These are phyloP conservation scores for Hirtodrosophila trivittata DNA, from an alignment of 2,888 invertebrate species.

Conservation along the genomic window DNA sequence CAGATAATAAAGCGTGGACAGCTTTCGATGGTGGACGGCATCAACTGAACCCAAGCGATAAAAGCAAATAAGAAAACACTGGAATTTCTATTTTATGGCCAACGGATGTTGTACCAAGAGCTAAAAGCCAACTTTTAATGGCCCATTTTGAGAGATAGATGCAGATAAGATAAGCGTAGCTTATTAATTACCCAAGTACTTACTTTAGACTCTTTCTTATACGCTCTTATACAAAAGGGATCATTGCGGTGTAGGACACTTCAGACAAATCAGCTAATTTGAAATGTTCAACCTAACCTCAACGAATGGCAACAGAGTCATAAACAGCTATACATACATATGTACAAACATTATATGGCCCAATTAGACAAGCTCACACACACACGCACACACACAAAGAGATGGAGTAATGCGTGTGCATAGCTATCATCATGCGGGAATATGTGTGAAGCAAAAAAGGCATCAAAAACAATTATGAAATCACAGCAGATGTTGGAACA, in stretches of 20 bases:
- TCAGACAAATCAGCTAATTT: conserved; percentile 11
- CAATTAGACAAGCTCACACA: conserved; percentile 64
- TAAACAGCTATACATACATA: conserved; percentile 29
- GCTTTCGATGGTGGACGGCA: conserved; percentile 33
- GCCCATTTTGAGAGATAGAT: conserved; percentile 47
- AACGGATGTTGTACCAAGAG: conserved; percentile 49
- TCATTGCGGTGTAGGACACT: no score
- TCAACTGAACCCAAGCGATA: conserved; percentile 16
- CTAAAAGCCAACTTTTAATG: conserved; percentile 49
- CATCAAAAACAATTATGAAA: conserved; percentile 76
- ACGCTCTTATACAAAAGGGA: conserved; percentile 3
- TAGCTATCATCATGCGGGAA: conserved; percentile 38
- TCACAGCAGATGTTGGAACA: conserved; percentile 77
- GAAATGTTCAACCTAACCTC: conserved; percentile 21
- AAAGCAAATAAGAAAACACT: conserved; percentile 15
- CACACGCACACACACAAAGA: conserved; percentile 24
- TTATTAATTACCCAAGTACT: conserved; percentile 45
- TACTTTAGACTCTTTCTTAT: neutral
- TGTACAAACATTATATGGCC: conserved; percentile 32
- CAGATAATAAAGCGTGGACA: conserved; percentile 68
- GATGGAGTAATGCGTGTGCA: conserved; percentile 18
- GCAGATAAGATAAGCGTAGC: conserved; percentile 47
- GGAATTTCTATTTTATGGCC: conserved; percentile 67
- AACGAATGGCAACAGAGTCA: conserved; percentile 8
- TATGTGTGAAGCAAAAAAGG: conserved; percentile 45